phyloP scores from a whole-genome alignment of 2,888 invertebrate species.

The Acronicta psi region DNA sequence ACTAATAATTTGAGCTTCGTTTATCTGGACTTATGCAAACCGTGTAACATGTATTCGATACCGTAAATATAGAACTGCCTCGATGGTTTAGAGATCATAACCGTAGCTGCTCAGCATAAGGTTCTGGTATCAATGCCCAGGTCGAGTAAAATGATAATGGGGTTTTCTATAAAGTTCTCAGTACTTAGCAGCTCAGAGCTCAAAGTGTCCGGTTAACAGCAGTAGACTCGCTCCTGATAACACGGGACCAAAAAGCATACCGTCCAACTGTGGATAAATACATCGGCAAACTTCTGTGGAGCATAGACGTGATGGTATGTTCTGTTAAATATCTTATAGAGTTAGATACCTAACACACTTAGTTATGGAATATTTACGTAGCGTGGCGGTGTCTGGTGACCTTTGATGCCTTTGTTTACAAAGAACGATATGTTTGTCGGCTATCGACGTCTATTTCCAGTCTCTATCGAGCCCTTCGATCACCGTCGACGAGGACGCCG shows the following conservation, averaged over 20 bases:
- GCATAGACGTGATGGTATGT: no score
- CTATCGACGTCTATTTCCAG: constrained; percentile 50
- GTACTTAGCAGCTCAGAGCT: no score
- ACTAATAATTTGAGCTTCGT: constrained; percentile 33
- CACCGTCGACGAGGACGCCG: constrained; percentile 20
- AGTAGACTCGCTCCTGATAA: no score
- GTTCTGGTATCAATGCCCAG: no score
- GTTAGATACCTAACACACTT: background rate
- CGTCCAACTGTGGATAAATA: no score
- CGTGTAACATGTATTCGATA: constrained; percentile 34
- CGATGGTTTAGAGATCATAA: no score
- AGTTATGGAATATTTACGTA: constrained; percentile 25
- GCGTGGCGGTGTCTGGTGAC: constrained; percentile 34
- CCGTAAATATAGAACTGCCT: constrained; percentile 15
- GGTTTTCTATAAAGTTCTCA: no score
- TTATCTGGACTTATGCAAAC: constrained; percentile 31
- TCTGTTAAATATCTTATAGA: background rate
- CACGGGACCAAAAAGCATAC: no score
- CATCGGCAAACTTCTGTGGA: no score
- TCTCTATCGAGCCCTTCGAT: constrained; percentile 48
- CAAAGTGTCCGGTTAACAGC: no score
- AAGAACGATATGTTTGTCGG: constrained; percentile 32
- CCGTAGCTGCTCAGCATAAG: no score
- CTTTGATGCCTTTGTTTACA: constrained; percentile 36
- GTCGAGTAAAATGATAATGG: no score